Base-by-base conservation (phyloP, 2,113 vertebrate genomes). In the Chloebia gouldiae region DNA sequence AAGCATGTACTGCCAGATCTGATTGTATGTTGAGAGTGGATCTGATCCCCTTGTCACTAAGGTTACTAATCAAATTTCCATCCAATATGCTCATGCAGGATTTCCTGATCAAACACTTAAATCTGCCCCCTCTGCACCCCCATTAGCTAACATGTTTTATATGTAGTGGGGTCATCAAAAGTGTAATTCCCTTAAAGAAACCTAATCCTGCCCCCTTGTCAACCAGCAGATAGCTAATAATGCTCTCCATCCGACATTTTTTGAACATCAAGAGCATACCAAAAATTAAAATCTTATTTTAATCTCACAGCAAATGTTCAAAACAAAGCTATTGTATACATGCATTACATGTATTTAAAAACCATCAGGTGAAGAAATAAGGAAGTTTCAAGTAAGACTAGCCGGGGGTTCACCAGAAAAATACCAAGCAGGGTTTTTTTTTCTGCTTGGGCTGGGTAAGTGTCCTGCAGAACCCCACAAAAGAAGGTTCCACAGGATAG, bases 51-150 rank as follows among this genome's bases (percentile, higher is more conserved):
- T 97, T 96, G 98, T 99, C 98, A 98, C 99, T 98, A 98, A 98
- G 98, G 98, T 98, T 98, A 99, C 98, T 98, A 99, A 99, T 99
- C 98, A 99, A 98, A 99, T 99, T 99, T 99, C 98, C 98, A 98
- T 98, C 98, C 98, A 98, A 98, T 98, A 97, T 97, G 97, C 98
- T 97, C 98, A 97, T 97, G 98, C 97, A 98, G 98, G 98, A 98
- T 98, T 98, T 99, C 98, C 98, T 98, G 98, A 99, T 99, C 98
- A 99, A 99, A 99, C 98, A 97, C 98, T 97, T 98, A 94, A 96
- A 98, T 97, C 97, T 97, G 98, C 98, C 98, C 98, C 98, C 96
- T 98, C 95, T 87, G 94, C 97, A 98, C 95, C 97, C 97, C 98
- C 98, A 98, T 99, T 99, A 99, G 98, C 98, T 99, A 99, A 99